Conservation (phyloP, 2,888 invertebrate species). For the Muschampia plurimacula region DNA sequence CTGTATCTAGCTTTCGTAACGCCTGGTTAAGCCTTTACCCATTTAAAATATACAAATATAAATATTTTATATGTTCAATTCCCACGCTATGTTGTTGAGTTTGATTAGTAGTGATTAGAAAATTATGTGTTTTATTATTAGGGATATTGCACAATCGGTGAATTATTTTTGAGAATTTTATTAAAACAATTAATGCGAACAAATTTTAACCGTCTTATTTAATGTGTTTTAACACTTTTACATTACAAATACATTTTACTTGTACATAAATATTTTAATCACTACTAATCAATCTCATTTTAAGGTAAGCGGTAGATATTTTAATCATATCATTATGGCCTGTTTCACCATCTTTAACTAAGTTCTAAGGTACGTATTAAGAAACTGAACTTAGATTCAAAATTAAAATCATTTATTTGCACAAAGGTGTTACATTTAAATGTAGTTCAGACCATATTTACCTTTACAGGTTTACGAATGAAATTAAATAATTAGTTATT, state of each 20-base stretch:
- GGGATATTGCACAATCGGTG: background rate
- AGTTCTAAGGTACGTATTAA: too few relatives aligned
- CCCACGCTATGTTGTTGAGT: background rate
- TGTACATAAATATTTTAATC: background rate
- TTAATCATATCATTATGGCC: background rate
- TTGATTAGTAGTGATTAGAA: conserved; percentile 11
- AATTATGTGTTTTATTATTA: background rate
- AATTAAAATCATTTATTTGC: too few relatives aligned
- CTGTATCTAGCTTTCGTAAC: conserved; percentile 3
- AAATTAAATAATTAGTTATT: too few relatives aligned
- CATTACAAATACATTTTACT: background rate
- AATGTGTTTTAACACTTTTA: conserved; percentile 1
- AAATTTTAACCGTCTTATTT: background rate
- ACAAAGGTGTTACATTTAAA: too few relatives aligned
- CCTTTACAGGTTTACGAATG: too few relatives aligned
- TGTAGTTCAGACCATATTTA: too few relatives aligned
- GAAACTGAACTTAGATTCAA: too few relatives aligned
- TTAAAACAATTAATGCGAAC: background rate
- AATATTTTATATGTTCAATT: background rate
- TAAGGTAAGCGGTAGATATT: conserved; percentile 4
- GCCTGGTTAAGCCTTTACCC: background rate
- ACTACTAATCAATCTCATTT: conserved; percentile 8
- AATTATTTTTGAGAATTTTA: conserved; percentile 4
- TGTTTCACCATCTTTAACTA: too few relatives aligned
- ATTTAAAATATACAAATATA: background rate